Evolutionary conservation across 2,113 vertebrate species (phyloP), one percentile per base, ranked within the genome.

Genomic region (Salvelinus namaycush): DNA sequence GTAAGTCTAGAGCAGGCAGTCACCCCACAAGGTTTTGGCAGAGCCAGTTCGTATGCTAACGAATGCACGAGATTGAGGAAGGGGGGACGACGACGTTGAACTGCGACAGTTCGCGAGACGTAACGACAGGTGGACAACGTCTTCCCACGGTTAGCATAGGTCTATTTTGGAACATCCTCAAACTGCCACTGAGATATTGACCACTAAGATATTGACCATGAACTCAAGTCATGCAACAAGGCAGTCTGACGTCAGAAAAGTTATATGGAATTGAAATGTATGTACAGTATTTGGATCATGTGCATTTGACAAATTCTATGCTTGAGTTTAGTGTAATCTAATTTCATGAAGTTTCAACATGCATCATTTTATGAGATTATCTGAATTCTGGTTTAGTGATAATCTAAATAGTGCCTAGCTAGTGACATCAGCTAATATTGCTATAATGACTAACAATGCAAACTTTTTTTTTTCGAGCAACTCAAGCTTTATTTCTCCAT

Each of bases 51-150:
- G 79, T 79, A 66, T 70, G 44, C 81, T 73, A 65, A 68, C 60
- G 67, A 82, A 73, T 73, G 67, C 68, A 31, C 48, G 27, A 73
- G 66, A 64, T 9, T 65, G 74, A 49, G n/a, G 66, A 44, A 11
- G 39, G 39, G 39, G 39, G 39, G 7, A 8, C 1, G 59, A 54
- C 26, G 29, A 34, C 13, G n/a, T 1, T 29, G 24, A 66, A 68
- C 70, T 84, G 80, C 79, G 74, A 70, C 82, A 77, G 34, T 72
- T 62, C 11, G 31, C 22, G 18, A 44, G 65, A 68, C 49, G 48
- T 49, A 34, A 22, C 20, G 51, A 54, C 51, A 18, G 51, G 51
- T 54, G 51, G 16, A 54, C 16, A 18, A 49, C 12, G 9, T 49
- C 22, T 3, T 70, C 2, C 31, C 39, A 44, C 9, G 39, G 39